A percentile compares a stretch with the other conserved stretches of the same genome.
These are phyloP conservation scores for Criorhina ranunculi DNA, from an alignment of 2,888 invertebrate species.

Conservation along the genomic window DNA sequence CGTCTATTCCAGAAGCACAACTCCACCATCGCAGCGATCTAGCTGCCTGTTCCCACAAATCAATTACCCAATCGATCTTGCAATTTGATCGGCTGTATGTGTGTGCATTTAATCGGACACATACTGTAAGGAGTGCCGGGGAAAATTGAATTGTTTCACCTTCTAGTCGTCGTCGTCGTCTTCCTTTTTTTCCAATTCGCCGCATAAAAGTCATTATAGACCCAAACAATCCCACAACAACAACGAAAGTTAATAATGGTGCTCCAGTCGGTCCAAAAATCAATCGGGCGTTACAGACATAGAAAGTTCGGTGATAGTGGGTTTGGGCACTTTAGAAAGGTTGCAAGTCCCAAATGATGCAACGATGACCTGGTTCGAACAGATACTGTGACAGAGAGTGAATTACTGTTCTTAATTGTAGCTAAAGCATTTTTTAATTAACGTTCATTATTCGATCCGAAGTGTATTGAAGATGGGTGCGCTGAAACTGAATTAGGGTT, in stretches of 20 bases:
- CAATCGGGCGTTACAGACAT: constrained; percentile 41
- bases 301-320: constrained; percentile 47
- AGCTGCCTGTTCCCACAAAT: constrained; percentile 64
- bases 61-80: constrained; percentile 71
- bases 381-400: constrained; percentile 42
- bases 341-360: constrained; percentile 39
- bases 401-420: constrained; percentile 70
- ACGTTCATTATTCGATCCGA: constrained; percentile 46
- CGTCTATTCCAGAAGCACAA: constrained; percentile 51
- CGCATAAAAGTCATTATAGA: constrained; percentile 25
- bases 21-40: background rate
- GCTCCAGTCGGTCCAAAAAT: constrained; percentile 49
- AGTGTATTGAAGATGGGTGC: constrained; percentile 29
- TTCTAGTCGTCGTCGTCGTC: constrained; percentile 30
- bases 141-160: constrained; percentile 61
- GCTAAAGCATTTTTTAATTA: constrained; percentile 71
- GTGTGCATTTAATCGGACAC: constrained; percentile 34
- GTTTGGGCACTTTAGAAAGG: constrained; percentile 20
- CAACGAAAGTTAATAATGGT: constrained; percentile 22
- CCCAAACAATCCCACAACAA: constrained; percentile 18
- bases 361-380: constrained; percentile 61
- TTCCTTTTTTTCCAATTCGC: constrained; percentile 35
- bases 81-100: constrained; percentile 61
- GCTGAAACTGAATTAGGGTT: constrained; percentile 23
- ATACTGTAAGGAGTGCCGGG: constrained; percentile 50